phyloP scores from a whole-genome alignment of 1,140 invertebrate species.

The Heliconius hewitsoni region DNA sequence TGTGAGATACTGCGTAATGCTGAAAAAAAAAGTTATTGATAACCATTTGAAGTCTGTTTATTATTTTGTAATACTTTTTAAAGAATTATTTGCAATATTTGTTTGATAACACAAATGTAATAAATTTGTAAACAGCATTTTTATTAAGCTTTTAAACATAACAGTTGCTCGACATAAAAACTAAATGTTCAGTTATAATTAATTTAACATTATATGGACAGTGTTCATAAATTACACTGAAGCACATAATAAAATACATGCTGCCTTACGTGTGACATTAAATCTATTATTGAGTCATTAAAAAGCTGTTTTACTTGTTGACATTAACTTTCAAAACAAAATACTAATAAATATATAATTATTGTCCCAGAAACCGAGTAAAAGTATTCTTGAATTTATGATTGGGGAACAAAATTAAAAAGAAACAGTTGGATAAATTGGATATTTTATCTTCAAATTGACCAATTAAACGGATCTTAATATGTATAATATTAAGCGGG shows the following conservation, averaged over 20 bases:
- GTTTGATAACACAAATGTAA: background rate
- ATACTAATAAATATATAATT: slow-evolving; percentile 13
- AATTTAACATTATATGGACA: background rate
- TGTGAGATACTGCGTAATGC: too few species aligned
- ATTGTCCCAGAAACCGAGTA: slow-evolving; percentile 19
- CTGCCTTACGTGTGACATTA: background rate
- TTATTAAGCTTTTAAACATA: slow-evolving; percentile 7
- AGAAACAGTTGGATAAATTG: slow-evolving; percentile 26
- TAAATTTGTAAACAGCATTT: background rate
- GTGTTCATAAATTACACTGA: background rate
- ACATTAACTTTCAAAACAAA: slow-evolving; percentile 11
- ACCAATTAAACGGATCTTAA: slow-evolving; percentile 65
- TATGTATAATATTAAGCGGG: slow-evolving; percentile 51
- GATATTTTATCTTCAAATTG: slow-evolving; percentile 35
- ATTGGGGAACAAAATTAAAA: slow-evolving; percentile 19
- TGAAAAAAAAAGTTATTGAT: too few species aligned
- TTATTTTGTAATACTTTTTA: too few species aligned
- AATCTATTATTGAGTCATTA: slow-evolving; percentile 1
- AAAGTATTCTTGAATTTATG: slow-evolving; percentile 18
- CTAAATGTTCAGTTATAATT: slow-evolving; percentile 13
- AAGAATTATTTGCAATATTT: background rate
- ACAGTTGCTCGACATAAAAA: slow-evolving; percentile 9
- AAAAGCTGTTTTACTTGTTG: background rate
- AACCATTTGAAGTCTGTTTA: too few species aligned
- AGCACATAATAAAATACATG: background rate